These are phyloP conservation scores for Peromyscus nudipes DNA, from an alignment of 2,797 vertebrate genomes.

Conservation along the genomic window DNA sequence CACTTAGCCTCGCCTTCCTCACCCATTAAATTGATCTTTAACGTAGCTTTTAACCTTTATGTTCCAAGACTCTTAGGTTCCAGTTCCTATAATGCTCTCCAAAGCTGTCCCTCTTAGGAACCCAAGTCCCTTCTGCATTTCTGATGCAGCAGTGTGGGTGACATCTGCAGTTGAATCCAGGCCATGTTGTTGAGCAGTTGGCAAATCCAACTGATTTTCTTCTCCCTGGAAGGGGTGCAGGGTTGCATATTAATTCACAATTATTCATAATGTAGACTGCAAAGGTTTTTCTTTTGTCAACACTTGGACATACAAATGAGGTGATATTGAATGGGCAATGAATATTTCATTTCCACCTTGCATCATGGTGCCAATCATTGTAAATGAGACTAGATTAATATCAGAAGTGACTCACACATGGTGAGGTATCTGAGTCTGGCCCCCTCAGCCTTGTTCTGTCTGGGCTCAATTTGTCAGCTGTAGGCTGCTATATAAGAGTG, in stretches of 20 bases:
- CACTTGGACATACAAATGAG: slow-evolving; percentile 83
- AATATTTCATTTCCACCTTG: slow-evolving; percentile 81
- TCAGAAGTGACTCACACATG: slow-evolving; percentile 78
- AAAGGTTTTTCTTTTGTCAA: slow-evolving; percentile 71
- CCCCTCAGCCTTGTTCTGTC: slow-evolving; percentile 38
- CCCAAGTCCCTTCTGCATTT: slow-evolving; percentile 2
- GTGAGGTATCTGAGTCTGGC: slow-evolving; percentile 57
- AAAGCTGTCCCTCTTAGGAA: slow-evolving; percentile 21
- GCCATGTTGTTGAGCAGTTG: slow-evolving; percentile 77
- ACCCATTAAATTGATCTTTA: slow-evolving; percentile 11
- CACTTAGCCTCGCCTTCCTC: neutral
- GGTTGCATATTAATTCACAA: slow-evolving; percentile 79
- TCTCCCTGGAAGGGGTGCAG: slow-evolving; percentile 71
- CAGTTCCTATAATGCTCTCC: neutral
- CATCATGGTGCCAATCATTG: slow-evolving; percentile 71
- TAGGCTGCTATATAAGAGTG: neutral
- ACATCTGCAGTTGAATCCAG: slow-evolving; percentile 79
- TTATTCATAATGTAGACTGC: slow-evolving; percentile 74
- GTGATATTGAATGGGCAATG: slow-evolving; percentile 72
- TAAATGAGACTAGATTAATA: slow-evolving; percentile 78
- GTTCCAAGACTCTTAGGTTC: slow-evolving; percentile 14
- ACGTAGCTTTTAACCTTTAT: slow-evolving; percentile 18
- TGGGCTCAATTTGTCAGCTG: slow-evolving; percentile 62
- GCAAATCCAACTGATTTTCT: slow-evolving; percentile 73
- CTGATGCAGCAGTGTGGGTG: slow-evolving; percentile 35